A percentile compares a stretch with the other conserved stretches of the same genome.
These are phyloP conservation scores for Nyctalus aviator DNA, from an alignment of 2,797 vertebrate species.

Conservation along the genomic window DNA sequence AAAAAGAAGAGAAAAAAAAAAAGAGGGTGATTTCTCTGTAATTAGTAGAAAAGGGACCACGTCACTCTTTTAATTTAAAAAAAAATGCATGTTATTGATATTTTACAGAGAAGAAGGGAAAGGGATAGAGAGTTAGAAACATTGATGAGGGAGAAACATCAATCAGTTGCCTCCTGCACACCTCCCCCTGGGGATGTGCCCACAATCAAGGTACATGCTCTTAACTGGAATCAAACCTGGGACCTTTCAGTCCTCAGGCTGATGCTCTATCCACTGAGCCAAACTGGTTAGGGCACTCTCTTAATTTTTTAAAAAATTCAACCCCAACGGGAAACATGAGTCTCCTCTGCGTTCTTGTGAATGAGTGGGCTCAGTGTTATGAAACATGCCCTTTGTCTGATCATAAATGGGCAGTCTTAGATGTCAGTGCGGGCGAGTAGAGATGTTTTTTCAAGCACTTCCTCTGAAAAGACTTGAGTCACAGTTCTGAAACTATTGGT, in stretches of 20 bases:
- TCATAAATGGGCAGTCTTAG: constrained; percentile 12
- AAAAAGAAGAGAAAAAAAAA: background rate
- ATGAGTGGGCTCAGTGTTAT: background rate
- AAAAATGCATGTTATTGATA: no score
- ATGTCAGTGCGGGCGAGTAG: background rate
- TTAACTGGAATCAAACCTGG: no score
- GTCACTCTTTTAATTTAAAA: background rate
- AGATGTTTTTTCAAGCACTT: constrained; percentile 22
- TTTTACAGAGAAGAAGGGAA: no score
- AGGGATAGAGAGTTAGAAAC: no score
- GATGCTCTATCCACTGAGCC: no score
- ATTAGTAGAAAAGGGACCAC: background rate
- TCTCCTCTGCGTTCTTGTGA: background rate
- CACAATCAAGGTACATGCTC: no score
- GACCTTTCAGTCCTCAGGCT: no score
- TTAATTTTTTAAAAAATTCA: background rate
- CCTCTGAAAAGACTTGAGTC: constrained; percentile 54
- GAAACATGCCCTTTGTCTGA: constrained; percentile 19
- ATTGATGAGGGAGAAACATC: no score
- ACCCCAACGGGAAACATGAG: background rate
- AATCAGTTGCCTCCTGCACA: no score
- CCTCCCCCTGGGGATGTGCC: no score
- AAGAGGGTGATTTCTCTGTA: background rate
- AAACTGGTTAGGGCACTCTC: no score
- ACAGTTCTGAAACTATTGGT: constrained; percentile 28